A percentile compares a stretch with the other conserved stretches of the same genome.
Evolutionary conservation across 1,140 invertebrate genomes (phyloP).

Genomic region (Bathynomus jamesi): DNA sequence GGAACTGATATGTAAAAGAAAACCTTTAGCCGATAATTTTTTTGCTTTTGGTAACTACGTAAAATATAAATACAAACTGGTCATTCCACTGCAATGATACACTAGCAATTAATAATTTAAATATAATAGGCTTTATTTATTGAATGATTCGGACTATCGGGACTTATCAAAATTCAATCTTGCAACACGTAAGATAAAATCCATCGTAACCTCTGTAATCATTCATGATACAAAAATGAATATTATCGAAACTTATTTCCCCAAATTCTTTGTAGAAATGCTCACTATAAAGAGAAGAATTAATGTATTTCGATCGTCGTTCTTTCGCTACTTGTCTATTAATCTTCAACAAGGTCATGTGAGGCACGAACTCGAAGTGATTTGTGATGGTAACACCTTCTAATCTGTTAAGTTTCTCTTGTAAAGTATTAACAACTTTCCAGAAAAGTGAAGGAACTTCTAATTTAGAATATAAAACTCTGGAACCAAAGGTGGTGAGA

Average conservation of each 20-base stretch:
- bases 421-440: conserved; percentile 10
- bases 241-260: conserved; percentile 27
- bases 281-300: conserved; percentile 30
- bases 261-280: conserved; percentile 28
- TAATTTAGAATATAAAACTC: conserved; percentile 34
- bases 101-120: neutral
- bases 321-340: conserved; percentile 27
- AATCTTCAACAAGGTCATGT: conserved; percentile 36
- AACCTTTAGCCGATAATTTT: too few relatives aligned
- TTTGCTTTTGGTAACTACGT: too few relatives aligned
- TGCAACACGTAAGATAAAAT: conserved; percentile 33
- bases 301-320: conserved; percentile 35
- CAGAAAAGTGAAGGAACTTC: conserved; percentile 20
- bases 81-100: too few relatives aligned
- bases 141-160: too few relatives aligned
- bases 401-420: conserved; percentile 8
- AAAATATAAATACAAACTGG: too few relatives aligned
- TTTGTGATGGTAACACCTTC: conserved; percentile 31
- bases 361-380: conserved; percentile 38
- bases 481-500: conserved; percentile 34
- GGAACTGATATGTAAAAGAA: too few relatives aligned
- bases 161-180: conserved; percentile 19
- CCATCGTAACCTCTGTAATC: conserved; percentile 27
- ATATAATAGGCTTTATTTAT: neutral
- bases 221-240: conserved; percentile 36